phyloP scores from a whole-genome alignment of 2,113 vertebrate species.

The Bubo bubo region DNA sequence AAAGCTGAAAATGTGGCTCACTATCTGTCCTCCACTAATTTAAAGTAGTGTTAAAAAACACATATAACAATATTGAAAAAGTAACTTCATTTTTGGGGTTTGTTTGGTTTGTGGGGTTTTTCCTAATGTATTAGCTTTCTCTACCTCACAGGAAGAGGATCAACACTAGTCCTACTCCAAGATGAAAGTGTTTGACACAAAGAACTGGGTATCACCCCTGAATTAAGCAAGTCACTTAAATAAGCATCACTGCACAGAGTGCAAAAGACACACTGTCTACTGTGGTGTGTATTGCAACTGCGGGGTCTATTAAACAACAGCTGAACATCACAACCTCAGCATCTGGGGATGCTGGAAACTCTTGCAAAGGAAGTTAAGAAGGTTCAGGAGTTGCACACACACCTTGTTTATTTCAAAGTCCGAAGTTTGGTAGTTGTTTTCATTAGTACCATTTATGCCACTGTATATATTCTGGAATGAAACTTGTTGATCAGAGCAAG shows the following conservation, averaged over 20 bases:
- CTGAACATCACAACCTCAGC: neutral
- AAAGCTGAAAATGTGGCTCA: neutral
- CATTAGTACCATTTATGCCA: neutral
- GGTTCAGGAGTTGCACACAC: neutral
- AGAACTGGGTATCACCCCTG: neutral
- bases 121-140: neutral
- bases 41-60: neutral
- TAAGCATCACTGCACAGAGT: neutral
- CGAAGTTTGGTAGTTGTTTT: neutral
- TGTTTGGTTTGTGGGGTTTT: neutral
- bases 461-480: neutral
- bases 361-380: neutral
- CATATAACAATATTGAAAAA: neutral
- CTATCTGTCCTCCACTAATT: neutral
- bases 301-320: neutral
- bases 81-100: neutral
- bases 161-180: neutral
- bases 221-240: neutral
- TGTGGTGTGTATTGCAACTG: neutral
- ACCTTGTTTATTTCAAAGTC: neutral
- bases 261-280: neutral
- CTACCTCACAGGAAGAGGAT: neutral
- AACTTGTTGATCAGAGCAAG: neutral
- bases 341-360: neutral
- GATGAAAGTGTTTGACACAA: neutral